Evolutionary conservation across 2,797 vertebrate genomes (phyloP).

Genomic region (Pygocentrus nattereri): DNA sequence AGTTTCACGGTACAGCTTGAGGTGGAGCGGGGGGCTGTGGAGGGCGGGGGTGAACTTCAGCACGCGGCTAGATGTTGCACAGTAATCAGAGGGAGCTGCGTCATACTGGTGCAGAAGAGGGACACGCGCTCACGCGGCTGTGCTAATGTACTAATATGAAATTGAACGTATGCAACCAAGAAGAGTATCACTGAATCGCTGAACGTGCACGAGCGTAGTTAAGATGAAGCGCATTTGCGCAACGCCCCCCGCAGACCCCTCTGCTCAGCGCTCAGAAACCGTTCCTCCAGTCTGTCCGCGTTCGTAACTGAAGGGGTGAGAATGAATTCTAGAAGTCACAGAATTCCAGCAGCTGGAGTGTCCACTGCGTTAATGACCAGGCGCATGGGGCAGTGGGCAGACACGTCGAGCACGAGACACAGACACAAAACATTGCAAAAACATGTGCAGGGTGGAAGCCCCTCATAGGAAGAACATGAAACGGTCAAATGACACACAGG

Average conservation of each 20-base stretch:
- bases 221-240: too few relatives aligned
- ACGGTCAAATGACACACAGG: neutral
- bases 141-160: neutral
- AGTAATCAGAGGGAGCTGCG: slow-evolving; percentile 22
- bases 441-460: neutral
- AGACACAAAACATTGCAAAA: neutral
- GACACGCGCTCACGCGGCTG: neutral
- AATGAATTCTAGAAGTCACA: too few relatives aligned
- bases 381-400: neutral
- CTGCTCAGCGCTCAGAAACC: too few relatives aligned
- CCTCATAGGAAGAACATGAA: neutral
- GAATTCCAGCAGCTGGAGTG: too few relatives aligned
- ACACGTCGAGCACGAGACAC: neutral
- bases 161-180: too few relatives aligned
- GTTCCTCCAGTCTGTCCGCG: too few relatives aligned
- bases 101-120: slow-evolving; percentile 6
- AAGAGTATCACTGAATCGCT: neutral
- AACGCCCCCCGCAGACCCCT: too few relatives aligned
- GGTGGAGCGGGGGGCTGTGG: neutral
- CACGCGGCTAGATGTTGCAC: slow-evolving; percentile 19
- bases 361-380: too few relatives aligned
- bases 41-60: slow-evolving; percentile 39
- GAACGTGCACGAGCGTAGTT: too few relatives aligned
- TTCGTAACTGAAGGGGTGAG: too few relatives aligned
- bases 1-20: slow-evolving; percentile 32